These are phyloP conservation scores for Labeo rohita DNA, from an alignment of 2,113 vertebrate species.

Conservation along the genomic window DNA sequence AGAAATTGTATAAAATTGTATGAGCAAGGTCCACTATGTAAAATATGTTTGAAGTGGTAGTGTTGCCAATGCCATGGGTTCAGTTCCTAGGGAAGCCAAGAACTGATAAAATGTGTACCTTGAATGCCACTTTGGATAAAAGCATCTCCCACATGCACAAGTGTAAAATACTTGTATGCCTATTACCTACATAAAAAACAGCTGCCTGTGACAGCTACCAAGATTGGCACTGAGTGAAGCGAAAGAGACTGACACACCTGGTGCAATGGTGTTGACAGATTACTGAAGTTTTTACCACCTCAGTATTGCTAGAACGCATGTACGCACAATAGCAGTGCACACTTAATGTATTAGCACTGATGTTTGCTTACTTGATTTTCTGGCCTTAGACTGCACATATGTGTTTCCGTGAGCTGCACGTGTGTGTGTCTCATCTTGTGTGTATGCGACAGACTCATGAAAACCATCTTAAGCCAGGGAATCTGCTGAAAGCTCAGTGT, in stretches of 20 bases:
- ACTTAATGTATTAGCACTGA: not conserved
- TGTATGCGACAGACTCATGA: conserved; percentile 5
- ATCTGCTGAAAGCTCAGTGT: conserved; percentile 47
- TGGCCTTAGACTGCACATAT: not conserved
- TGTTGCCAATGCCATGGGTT: not conserved
- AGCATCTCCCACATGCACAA: not conserved
- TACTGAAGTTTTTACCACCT: not conserved
- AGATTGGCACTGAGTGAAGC: not conserved
- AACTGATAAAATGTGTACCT: not conserved
- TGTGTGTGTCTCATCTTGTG: conserved; percentile 32
- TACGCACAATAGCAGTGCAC: not conserved
- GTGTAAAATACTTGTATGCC: not conserved
- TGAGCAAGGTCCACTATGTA: too few relatives aligned
- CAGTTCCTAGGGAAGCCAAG: not conserved
- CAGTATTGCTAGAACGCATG: not conserved
- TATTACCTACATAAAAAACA: not conserved
- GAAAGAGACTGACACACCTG: not conserved
- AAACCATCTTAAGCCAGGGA: conserved; percentile 38
- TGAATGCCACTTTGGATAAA: not conserved
- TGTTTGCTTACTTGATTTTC: not conserved
- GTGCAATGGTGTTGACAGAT: not conserved
- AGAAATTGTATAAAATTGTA: too few relatives aligned
- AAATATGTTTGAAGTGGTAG: too few relatives aligned
- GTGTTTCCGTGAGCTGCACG: conserved; percentile 19
- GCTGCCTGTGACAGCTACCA: not conserved